These are phyloP conservation scores for Drosophila sulfurigaster DNA, from an alignment of 1,140 invertebrate species.

Conservation along the genomic window DNA sequence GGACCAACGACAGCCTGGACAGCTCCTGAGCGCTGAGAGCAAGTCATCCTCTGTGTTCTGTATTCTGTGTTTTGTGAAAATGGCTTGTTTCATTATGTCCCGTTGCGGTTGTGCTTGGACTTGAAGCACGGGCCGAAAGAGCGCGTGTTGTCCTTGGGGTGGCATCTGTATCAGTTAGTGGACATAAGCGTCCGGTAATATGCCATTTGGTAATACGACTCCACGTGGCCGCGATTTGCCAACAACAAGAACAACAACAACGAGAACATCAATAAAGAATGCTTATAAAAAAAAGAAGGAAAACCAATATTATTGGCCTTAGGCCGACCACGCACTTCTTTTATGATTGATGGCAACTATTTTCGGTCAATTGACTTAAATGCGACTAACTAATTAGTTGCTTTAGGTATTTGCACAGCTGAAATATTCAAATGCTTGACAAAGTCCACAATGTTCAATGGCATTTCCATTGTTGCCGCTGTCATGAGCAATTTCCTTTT, in stretches of 20 bases:
- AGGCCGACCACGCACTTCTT: not conserved
- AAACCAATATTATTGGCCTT: not conserved
- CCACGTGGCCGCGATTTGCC: slow-evolving; percentile 21
- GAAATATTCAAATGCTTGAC: not conserved
- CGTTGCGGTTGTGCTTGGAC: slow-evolving; percentile 34
- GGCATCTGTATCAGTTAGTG: slow-evolving; percentile 78
- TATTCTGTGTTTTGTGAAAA: slow-evolving; percentile 38
- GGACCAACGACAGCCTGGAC: not conserved
- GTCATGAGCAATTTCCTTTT: slow-evolving; percentile 13
- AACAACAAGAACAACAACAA: not conserved
- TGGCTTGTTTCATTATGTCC: slow-evolving; percentile 66
- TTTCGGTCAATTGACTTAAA: slow-evolving; percentile 14
- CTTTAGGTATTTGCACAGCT: no score
- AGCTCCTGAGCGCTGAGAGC: not conserved
- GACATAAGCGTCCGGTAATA: slow-evolving; percentile 76
- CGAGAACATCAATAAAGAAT: not conserved
- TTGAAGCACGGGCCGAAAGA: slow-evolving; percentile 9
- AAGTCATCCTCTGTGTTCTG: slow-evolving; percentile 4
- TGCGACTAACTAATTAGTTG: slow-evolving; percentile 21
- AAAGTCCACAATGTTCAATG: not conserved
- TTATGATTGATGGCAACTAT: slow-evolving; percentile 23
- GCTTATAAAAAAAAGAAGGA: not conserved
- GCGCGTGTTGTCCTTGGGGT: slow-evolving; percentile 73
- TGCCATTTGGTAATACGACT: slow-evolving; percentile 52
- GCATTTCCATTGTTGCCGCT: slow-evolving; percentile 13